These are phyloP conservation scores for Agelastica alni DNA, from an alignment of 2,888 invertebrate species.

Conservation along the genomic window DNA sequence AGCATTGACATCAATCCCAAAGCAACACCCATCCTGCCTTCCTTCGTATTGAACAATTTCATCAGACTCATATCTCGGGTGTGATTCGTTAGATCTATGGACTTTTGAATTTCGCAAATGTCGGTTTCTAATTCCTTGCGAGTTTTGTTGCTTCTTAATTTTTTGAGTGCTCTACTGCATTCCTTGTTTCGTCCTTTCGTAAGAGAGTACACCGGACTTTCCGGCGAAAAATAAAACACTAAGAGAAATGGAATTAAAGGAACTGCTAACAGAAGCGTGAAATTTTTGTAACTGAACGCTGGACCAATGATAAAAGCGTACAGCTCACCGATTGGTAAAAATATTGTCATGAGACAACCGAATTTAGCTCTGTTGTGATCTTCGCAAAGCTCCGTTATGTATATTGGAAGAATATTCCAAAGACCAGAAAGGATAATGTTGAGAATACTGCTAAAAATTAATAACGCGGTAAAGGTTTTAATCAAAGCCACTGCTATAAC, in stretches of 20 bases:
- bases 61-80: background rate
- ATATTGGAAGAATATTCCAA: constrained; percentile 76
- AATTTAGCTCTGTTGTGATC: constrained; percentile 73
- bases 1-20: background rate
- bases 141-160: constrained; percentile 18
- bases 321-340: constrained; percentile 60
- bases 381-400: constrained; percentile 82
- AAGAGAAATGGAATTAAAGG: constrained; percentile 29
- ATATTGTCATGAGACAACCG: constrained; percentile 70
- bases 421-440: constrained; percentile 56
- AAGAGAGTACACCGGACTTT: constrained; percentile 31
- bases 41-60: background rate
- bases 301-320: background rate
- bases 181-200: constrained; percentile 21
- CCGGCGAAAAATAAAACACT: constrained; percentile 33
- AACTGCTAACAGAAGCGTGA: background rate
- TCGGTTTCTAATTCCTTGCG: constrained; percentile 5
- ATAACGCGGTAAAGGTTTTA: background rate
- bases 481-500: constrained; percentile 2
- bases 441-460: constrained; percentile 61
- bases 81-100: background rate
- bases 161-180: constrained; percentile 23
- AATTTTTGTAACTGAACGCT: background rate
- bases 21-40: background rate
- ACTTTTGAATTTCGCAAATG: background rate